Evolutionary conservation across 2,888 invertebrate species (phyloP).

Genomic region (Branchipolynoe longqiensis): DNA sequence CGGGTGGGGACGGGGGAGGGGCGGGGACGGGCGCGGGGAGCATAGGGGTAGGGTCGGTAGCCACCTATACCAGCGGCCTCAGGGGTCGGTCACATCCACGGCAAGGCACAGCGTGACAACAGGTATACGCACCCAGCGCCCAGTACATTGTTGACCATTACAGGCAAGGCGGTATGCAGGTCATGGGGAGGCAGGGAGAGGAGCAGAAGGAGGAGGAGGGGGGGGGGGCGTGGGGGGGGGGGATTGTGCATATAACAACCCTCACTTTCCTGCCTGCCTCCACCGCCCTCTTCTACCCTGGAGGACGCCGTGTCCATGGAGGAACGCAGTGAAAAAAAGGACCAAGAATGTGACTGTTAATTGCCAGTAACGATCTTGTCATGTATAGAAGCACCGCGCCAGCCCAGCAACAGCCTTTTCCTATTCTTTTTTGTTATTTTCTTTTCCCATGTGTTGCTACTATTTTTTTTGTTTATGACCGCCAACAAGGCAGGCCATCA

Average conservation of each 20-base stretch:
- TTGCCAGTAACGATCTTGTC: conserved; percentile 27
- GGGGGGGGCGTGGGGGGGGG: too few species aligned
- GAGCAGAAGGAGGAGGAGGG: background rate
- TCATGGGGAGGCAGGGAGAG: too few species aligned
- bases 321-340: conserved; percentile 4
- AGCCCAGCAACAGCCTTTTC: background rate
- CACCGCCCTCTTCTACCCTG: background rate
- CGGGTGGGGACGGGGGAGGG: background rate
- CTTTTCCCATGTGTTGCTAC: too few species aligned
- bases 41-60: background rate
- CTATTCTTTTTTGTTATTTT: too few species aligned
- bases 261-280: too few species aligned
- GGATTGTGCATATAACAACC: too few species aligned
- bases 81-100: conserved; percentile 25
- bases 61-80: background rate
- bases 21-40: background rate
- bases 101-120: background rate
- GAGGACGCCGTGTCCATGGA: background rate
- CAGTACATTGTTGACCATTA: too few species aligned
- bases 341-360: conserved; percentile 22
- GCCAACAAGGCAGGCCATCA: conserved; percentile 50
- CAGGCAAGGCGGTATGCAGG: too few species aligned
- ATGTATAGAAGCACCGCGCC: background rate
- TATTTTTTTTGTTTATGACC: conserved; percentile 44
- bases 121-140: background rate